These are phyloP conservation scores for Fopius arisanus DNA, from an alignment of 1,140 invertebrate species.

Conservation along the genomic window DNA sequence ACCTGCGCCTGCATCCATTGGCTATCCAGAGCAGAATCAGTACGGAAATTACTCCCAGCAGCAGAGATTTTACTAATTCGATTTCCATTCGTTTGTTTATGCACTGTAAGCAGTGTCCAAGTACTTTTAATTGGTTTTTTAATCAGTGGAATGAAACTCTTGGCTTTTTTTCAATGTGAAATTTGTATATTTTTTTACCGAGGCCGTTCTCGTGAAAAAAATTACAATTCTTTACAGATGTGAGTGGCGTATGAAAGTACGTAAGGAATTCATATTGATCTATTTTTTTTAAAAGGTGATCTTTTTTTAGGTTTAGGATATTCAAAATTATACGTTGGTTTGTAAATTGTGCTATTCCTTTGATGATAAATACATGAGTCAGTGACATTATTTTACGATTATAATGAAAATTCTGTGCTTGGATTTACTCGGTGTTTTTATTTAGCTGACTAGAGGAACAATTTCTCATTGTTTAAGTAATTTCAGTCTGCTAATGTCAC, in stretches of 20 bases:
- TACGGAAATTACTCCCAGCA: slow-evolving; percentile 56
- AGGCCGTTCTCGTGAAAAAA: background rate
- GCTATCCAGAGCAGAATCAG: slow-evolving; percentile 48
- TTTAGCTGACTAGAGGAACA: background rate
- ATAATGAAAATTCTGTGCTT: background rate
- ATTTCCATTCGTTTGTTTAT: background rate
- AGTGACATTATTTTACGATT: background rate
- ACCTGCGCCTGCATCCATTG: slow-evolving; percentile 34
- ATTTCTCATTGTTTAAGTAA: background rate
- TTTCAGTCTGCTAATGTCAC: background rate
- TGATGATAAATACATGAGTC: background rate
- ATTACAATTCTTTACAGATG: background rate
- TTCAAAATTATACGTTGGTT: background rate
- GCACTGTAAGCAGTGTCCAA: too few species aligned
- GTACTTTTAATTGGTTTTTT: background rate
- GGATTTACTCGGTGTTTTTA: background rate
- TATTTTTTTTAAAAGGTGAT: background rate
- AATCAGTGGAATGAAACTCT: background rate
- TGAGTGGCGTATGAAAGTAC: background rate
- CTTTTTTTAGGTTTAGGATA: background rate
- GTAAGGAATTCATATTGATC: background rate
- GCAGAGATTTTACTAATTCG: slow-evolving; percentile 26
- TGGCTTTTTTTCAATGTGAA: background rate
- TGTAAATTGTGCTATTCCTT: background rate
- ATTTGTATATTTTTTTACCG: background rate